Base-by-base conservation (phyloP, 2,888 invertebrate genomes). In the Caenorhabditis uteleia region DNA sequence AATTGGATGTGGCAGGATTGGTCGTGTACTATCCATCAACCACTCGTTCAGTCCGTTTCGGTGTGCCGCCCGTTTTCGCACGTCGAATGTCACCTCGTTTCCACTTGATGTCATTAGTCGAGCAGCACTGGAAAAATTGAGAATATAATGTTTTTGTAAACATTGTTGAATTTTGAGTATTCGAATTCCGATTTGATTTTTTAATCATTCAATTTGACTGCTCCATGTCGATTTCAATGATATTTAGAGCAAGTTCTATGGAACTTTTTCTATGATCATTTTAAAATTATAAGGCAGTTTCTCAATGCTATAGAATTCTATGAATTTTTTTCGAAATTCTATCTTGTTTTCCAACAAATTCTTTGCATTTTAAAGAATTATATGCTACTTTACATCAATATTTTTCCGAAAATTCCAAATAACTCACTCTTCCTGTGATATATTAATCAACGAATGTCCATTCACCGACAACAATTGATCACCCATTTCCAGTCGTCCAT, bases 401-500 rank as follows among this genome's bases (percentile, higher is more conserved):
- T 50, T 25, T 46, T 44, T 7, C 27, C 47, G 23, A 60, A 47
- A 34, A 33, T 43, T 23, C 20, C 21, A 26, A 46, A n/a, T n/a
- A n/a, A 82, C 86, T 82, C 78, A 89, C 89, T 88, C 87, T 84
- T 89, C 89, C 82, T 90, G 89, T 2, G 88, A 87, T 50, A 89
- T 87, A 60, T 89, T 93, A 60, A 93, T 90, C 55, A 95, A 88
- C 78, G 93, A 93, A 84, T 94, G 92, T 12, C 95, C 95, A 85
- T 98, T 97, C 1, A 98, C 98, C 69, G 93, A 91, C 34, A 98
- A 86, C 72, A 98, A 87, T 85, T 98, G 98, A 87, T 98, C 98
- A 14, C 98, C 98, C 67, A 95, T 93, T 78, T 93, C 91, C 57
- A 98, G 87, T 46, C 95, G 88, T 1, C 95, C 95, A 87, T 98